phyloP scores from a whole-genome alignment of 2,113 vertebrate genomes.

The Gnathonemus echidnorhynchus region DNA sequence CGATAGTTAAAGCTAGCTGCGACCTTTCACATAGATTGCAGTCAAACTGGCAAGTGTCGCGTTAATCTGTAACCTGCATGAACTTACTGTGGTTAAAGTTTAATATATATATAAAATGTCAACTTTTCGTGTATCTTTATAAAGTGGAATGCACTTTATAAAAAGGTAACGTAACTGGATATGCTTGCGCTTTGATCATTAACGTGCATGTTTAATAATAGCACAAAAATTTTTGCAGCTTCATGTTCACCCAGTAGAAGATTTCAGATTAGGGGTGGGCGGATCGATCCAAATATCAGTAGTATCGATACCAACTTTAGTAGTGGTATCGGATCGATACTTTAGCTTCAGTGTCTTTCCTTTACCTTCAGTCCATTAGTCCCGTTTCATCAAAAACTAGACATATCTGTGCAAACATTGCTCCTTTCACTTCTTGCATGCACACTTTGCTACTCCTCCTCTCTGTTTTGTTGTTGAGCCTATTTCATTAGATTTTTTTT shows the following conservation, averaged over 20 bases:
- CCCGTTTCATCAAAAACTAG: background rate
- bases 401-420: background rate
- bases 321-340: background rate
- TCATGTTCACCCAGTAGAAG: background rate
- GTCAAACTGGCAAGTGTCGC: background rate
- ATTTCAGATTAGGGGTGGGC: background rate
- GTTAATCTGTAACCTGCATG: background rate
- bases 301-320: background rate
- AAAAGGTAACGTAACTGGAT: background rate
- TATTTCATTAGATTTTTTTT: too few relatives aligned
- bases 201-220: background rate
- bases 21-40: background rate
- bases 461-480: background rate
- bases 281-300: background rate
- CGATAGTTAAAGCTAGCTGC: background rate
- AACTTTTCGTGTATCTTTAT: background rate
- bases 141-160: background rate
- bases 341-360: background rate
- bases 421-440: background rate
- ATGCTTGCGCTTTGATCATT: background rate
- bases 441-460: background rate
- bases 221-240: background rate
- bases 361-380: background rate
- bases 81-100: background rate
- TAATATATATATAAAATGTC: background rate